Conservation (phyloP, 2,888 invertebrate genomes). For the Ennomos fuscantarius region DNA sequence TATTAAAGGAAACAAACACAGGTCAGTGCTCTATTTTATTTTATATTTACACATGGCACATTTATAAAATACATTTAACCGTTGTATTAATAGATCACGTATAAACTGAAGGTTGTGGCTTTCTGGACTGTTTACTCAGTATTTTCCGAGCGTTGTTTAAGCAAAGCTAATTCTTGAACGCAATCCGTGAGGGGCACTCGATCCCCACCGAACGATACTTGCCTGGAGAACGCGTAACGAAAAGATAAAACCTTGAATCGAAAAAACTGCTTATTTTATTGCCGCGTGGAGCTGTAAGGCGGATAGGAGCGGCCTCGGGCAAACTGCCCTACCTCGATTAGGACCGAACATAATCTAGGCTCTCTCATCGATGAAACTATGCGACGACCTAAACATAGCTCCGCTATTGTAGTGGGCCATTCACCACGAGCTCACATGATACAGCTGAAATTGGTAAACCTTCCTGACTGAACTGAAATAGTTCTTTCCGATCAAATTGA, state of each 20-base stretch:
- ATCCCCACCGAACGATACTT: slow-evolving; percentile 66
- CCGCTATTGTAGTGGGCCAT: slow-evolving; percentile 15
- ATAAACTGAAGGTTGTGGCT: slow-evolving; percentile 18
- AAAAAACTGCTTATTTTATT: slow-evolving; percentile 84
- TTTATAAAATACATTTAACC: slow-evolving; percentile 4
- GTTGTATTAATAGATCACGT: slow-evolving; percentile 8
- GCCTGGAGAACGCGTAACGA: slow-evolving; percentile 73
- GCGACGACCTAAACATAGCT: slow-evolving; percentile 15
- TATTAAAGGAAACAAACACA: too few species aligned
- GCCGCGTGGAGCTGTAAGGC: slow-evolving; percentile 65
- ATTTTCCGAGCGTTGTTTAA: slow-evolving; percentile 39
- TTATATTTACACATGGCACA: too few species aligned
- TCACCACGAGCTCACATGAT: slow-evolving; percentile 12
- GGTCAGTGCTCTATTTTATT: too few species aligned
- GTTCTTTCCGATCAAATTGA: too few species aligned
- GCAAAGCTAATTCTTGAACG: slow-evolving; percentile 58
- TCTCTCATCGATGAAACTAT: slow-evolving; percentile 17
- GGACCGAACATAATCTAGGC: slow-evolving; percentile 37
- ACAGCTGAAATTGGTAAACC: slow-evolving; percentile 19
- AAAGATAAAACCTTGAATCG: slow-evolving; percentile 77
- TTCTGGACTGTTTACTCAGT: slow-evolving; percentile 22
- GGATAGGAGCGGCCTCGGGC: slow-evolving; percentile 64
- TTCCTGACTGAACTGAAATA: slow-evolving; percentile 19
- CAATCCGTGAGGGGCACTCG: slow-evolving; percentile 62
- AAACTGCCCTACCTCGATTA: slow-evolving; percentile 67